Percentiles rank a stretch among this genome's conserved stretches.
Conservation (phyloP, 2,797 vertebrate genomes). For the Cuculus canorus region DNA sequence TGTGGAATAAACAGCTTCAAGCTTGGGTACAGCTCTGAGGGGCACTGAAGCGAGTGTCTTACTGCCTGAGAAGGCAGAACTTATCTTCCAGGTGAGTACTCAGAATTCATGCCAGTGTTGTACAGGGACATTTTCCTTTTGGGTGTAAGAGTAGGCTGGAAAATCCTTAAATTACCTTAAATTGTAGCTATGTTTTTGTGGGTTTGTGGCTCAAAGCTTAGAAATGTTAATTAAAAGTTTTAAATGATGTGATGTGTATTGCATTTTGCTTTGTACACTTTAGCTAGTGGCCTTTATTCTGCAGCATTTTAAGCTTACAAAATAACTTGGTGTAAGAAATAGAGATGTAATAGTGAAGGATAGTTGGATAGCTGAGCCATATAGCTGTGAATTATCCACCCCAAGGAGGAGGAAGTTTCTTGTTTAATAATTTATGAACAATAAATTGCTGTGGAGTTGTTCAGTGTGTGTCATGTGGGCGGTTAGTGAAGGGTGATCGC, state of each 20-base stretch:
- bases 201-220: too few species aligned
- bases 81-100: background rate
- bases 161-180: background rate
- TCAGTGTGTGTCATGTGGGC: background rate
- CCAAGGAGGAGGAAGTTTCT: background rate
- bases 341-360: background rate
- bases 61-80: background rate
- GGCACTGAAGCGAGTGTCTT: background rate
- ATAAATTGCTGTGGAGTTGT: background rate
- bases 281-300: background rate
- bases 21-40: accelerated
- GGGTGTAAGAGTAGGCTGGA: background rate
- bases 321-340: background rate
- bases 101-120: background rate
- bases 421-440: background rate
- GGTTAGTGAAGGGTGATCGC: background rate
- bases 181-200: background rate
- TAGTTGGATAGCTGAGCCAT: background rate
- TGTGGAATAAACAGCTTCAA: background rate
- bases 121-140: background rate
- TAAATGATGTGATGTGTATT: background rate
- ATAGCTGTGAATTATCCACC: background rate
- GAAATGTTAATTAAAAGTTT: background rate
- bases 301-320: background rate
- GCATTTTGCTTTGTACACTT: background rate